Evolutionary conservation across 2,113 vertebrate genomes (phyloP).

Genomic region (Neotoma lepida): DNA sequence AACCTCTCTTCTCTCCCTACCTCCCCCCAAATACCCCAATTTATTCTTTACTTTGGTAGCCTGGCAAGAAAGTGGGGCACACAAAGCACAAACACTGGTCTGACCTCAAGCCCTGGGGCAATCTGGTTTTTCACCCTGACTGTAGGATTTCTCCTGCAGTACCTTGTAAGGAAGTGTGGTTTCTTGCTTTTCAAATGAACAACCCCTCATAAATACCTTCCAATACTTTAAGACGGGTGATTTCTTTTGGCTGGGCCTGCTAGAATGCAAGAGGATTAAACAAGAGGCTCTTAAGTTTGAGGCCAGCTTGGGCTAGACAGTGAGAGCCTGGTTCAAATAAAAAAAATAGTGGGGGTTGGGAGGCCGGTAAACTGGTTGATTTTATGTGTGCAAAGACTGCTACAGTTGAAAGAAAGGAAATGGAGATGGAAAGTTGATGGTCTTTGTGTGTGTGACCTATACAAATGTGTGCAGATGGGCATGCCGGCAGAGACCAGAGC

Average conservation of each 20-base stretch:
- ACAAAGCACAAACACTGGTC: neutral
- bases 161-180: neutral
- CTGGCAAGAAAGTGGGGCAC: neutral
- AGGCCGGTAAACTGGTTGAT: neutral
- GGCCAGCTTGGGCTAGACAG: neutral
- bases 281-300: neutral
- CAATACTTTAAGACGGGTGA: neutral
- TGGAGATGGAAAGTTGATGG: neutral
- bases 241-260: neutral
- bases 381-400: neutral
- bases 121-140: neutral
- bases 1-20: neutral
- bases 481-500: neutral
- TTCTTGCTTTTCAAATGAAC: neutral
- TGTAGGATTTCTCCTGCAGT: neutral
- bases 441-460: neutral
- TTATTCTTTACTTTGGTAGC: neutral
- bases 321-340: neutral
- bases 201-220: neutral
- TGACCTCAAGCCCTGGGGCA: neutral
- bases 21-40: neutral
- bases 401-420: neutral
- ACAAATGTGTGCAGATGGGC: neutral
- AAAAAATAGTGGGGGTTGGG: neutral
- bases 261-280: neutral